Percentiles rank a stretch among this genome's conserved stretches.
These are phyloP conservation scores for Poeciliopsis occidentalis DNA, from an alignment of 2,113 vertebrate species.

Conservation along the genomic window DNA sequence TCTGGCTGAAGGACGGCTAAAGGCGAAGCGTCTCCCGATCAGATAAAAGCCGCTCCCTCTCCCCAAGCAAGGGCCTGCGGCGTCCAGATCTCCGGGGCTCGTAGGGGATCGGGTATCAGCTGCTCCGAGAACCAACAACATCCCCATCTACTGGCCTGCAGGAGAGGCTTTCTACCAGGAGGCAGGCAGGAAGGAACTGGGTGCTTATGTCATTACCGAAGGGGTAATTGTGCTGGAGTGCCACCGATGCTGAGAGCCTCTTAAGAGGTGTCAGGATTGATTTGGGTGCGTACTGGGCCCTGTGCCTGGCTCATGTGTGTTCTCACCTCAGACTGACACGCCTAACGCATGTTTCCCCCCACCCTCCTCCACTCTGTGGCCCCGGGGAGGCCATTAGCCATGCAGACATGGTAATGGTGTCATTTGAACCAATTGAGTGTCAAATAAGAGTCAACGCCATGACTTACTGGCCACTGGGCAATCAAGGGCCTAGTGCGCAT, in stretches of 20 bases:
- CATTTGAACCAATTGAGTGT: constrained; percentile 80
- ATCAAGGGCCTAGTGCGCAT: constrained; percentile 39
- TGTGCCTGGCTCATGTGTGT: constrained; percentile 81
- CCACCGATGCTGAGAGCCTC: constrained; percentile 79
- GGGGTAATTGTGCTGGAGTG: constrained; percentile 77
- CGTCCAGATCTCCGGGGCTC: constrained; percentile 27
- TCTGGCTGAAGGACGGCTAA: constrained; percentile 51
- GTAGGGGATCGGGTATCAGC: constrained; percentile 48
- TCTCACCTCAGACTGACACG: constrained; percentile 81
- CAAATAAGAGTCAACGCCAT: constrained; percentile 71
- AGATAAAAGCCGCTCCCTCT: constrained; percentile 52
- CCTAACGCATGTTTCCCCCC: constrained; percentile 71
- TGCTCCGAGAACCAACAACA: constrained; percentile 46
- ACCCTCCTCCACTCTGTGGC: constrained; percentile 31
- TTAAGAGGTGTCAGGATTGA: constrained; percentile 82
- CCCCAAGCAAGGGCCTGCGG: constrained; percentile 13
- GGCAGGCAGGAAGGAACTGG: constrained; percentile 77
- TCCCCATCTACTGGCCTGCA: constrained; percentile 57
- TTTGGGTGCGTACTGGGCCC: constrained; percentile 72
- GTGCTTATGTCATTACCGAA: constrained; percentile 78
- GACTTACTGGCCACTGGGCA: constrained; percentile 68
- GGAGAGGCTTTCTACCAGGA: constrained; percentile 53
- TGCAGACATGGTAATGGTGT: constrained; percentile 82
- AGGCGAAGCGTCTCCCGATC: constrained; percentile 43
- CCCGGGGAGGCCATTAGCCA: constrained; percentile 78